Evolutionary conservation across 2,113 vertebrate species (phyloP), one percentile per base, ranked within the genome.

Genomic region (Sinocyclocheilus grahami): DNA sequence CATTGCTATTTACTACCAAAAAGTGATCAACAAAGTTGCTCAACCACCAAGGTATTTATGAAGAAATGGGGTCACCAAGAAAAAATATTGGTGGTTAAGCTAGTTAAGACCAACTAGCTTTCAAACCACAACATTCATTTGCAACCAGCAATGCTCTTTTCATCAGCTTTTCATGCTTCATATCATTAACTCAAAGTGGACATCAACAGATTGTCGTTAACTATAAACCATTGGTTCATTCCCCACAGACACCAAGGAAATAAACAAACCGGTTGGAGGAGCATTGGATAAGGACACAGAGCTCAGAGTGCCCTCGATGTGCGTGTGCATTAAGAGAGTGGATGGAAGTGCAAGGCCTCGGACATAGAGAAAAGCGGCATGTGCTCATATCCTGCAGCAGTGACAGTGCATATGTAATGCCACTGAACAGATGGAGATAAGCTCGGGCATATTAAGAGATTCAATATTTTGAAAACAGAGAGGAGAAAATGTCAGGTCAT

Each of bases 351-450:
- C 39, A 48, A 67, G 79, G 55, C 39, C 62, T 5, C 13, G 42
- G 62, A 63, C 79, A 16, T 14, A 46, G 39, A 10, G 11, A 42
- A 67, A 82, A 63, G 24, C 60, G 3, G n/a, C 79, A 65, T 67
- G 79, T 27, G 14, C 37, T 82, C 3, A 9, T 8, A 65, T 82
- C 60, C 79, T 82, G 16, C 30, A 37, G 77, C 76, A 86, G 85
- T 86, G 85, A 69, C 63, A 51, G 77, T 14, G 85, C 85, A 86
- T 86, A 58, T 33, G 39, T 80, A 58, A 80, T 80, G 85, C 48
- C 22, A 8, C 85, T 86, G 53, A 86, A 42, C 85, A 86, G 85
- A 86, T 86, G 85, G 76, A 55, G 46, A 82, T 82, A 42, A 82
- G 62, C 24, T 11, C 5, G n/a, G n/a, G 46, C 76, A 78, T 80